Base-by-base conservation (phyloP, 2,888 invertebrate genomes). In the Synanthedon vespiformis region DNA sequence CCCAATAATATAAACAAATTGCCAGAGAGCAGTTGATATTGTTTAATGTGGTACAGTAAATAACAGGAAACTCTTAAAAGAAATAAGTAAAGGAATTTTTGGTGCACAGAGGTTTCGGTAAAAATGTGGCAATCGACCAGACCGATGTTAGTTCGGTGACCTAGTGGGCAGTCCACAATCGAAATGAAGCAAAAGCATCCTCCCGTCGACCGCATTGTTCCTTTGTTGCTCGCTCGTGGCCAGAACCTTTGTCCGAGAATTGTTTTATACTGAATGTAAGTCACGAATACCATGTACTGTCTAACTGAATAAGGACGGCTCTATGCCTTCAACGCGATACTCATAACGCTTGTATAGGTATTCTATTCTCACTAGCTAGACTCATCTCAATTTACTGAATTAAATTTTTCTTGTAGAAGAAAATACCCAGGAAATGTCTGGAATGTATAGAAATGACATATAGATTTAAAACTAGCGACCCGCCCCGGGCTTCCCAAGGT, bases 221-320 rank as follows among this genome's bases (percentile, higher is more conserved):
- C 81, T 82, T 84, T 83, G 83, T 87, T 75, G 69, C 69, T 65
- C 66, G 71, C 72, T 73, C 77, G 81, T 84, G 85, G 77, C 77
- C 79, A 74, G 74, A 73, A 77, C 80, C 82, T 85, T 85, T 86
- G 86, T 86, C 80, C 79, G 75, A 79, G 83, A 77, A 85, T 84
- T 85, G 86, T 86, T 85, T 84, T 82, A 81, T 82, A 82, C 80
- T 65, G 80, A 82, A 85, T 85, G 81, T 86, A 81, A 86, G 87
- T 86, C 87, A 87, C 87, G 87, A 87, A 84, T 80, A 72, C 72
- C 77, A 67, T 86, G 84, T 86, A 80, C 73, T 64, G 72, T 76
- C 77, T 77, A 77, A 77, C 78, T 80, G 80, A 80, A 83, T 83
- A 79, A 76, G 79, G 73, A 72, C 67, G 64, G 70, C 69, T 65